These are phyloP conservation scores for Chaetura pelagica DNA, from an alignment of 2,113 vertebrate genomes.

Conservation along the genomic window DNA sequence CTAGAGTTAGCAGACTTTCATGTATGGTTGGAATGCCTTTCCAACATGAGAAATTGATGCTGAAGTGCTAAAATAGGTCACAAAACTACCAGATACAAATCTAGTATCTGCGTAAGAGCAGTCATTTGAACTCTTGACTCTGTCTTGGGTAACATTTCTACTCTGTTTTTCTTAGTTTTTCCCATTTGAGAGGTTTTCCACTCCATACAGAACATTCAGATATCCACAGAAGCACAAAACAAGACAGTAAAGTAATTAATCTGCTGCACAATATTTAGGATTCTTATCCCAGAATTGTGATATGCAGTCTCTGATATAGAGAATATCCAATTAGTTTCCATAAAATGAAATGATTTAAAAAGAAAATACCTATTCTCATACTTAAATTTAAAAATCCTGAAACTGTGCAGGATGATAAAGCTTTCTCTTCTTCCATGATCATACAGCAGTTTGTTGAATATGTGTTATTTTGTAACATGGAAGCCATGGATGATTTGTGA, in stretches of 20 bases:
- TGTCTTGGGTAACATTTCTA: neutral
- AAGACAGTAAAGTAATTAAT: neutral
- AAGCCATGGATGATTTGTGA: neutral
- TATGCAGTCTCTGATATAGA: neutral
- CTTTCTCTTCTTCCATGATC: neutral
- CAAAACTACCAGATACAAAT: neutral
- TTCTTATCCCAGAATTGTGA: neutral
- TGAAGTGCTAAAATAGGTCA: neutral
- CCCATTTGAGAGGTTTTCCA: neutral
- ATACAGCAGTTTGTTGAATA: neutral
- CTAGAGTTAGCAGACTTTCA: neutral
- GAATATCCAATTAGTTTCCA: neutral
- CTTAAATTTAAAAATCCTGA: neutral
- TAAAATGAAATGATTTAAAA: neutral
- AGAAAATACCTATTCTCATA: neutral
- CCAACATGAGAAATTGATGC: neutral
- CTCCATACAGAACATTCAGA: neutral
- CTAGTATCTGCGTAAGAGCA: neutral
- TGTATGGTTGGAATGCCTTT: neutral
- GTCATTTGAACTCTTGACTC: neutral
- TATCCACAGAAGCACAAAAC: neutral
- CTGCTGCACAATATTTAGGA: neutral
- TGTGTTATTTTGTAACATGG: neutral
- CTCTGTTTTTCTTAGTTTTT: neutral
- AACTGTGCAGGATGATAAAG: neutral